Base-by-base conservation (phyloP, 2,113 vertebrate species). In the Noturus placidus region DNA sequence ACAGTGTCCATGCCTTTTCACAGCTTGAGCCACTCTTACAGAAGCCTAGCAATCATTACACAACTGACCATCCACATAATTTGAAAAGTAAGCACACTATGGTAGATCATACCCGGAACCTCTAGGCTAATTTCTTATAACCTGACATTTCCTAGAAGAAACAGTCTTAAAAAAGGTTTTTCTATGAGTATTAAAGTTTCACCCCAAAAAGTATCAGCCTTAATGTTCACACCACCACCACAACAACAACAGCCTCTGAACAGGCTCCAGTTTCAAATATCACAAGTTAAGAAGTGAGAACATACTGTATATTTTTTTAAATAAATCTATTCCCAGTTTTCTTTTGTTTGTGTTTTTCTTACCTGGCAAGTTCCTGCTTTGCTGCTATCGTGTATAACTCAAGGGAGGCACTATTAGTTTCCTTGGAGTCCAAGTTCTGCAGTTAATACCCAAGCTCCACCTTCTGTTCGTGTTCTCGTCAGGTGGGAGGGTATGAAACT, bases 351-450 rank as follows among this genome's bases (percentile, higher is more conserved):
- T 88, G 76, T 77, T 87, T 89, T 70, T 89, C 94, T 92, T 94
- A 95, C 95, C 95, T 93, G 93, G 79, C 35, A 87, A 90, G 92
- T 95, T 94, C 93, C 93, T 94, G 93, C 92, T 93, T 92, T 87
- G 89, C 87, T 88, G 86, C 87, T 63, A 87, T 65, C 85, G 46
- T 80, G 78, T 88, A 69, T 82, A 42, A 89, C 89, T 76, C 88
- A 92, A 89, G 89, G 91, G 93, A 93, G 90, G 90, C 89, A 92
- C 56, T 91, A 91, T 90, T 91, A 87, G 94, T 94, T 94, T 92
- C 94, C 93, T 92, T 92, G 92, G 87, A 89, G 86, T 80, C 72
- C 72, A 89, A 88, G 89, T 79, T 86, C 78, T 61, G 19, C 56
- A 22, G 84, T 74, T 63, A 67, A 86, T 72, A 81, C 20, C 82